phyloP scores from a whole-genome alignment of 2,888 invertebrate genomes.

The Platycheirus rosarum region DNA sequence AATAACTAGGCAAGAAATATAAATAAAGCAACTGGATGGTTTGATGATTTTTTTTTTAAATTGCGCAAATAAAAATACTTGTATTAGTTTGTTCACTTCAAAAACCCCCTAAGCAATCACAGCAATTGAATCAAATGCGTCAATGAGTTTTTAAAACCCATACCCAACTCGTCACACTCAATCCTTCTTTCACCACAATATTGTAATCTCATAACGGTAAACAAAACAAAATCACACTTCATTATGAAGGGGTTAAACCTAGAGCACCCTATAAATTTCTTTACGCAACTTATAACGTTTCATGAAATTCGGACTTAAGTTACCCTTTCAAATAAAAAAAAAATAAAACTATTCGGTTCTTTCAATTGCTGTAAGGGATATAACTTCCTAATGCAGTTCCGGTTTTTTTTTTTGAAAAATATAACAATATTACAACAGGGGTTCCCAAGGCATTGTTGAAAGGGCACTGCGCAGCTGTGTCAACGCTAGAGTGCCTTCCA shows the following conservation, averaged over 20 bases:
- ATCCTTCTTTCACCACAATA: constrained; percentile 10
- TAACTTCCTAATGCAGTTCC: constrained; percentile 21
- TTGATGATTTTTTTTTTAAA: no score
- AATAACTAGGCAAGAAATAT: no score
- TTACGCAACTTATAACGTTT: constrained; percentile 20
- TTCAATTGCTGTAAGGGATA: constrained; percentile 16
- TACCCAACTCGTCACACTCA: not conserved
- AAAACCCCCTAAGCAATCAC: not conserved
- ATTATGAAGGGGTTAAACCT: constrained; percentile 19
- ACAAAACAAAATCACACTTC: constrained; percentile 18
- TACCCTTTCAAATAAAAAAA: constrained; percentile 10
- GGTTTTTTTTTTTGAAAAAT: constrained; percentile 22
- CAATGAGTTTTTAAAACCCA: not conserved
- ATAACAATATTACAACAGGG: constrained; percentile 1
- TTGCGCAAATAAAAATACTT: not conserved
- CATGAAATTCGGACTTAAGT: not conserved
- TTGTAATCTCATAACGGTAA: not conserved
- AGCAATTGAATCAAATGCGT: constrained; percentile 7
- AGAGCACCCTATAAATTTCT: not conserved
- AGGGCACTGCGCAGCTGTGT: constrained; percentile 53
- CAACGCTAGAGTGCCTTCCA: constrained; percentile 11
- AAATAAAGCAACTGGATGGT: no score
- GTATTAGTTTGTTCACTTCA: not conserved
- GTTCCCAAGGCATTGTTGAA: constrained; percentile 22
- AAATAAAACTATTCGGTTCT: constrained; percentile 49